Evolutionary conservation across 2,113 vertebrate species (phyloP).

Genomic region (Leucosticte australis): DNA sequence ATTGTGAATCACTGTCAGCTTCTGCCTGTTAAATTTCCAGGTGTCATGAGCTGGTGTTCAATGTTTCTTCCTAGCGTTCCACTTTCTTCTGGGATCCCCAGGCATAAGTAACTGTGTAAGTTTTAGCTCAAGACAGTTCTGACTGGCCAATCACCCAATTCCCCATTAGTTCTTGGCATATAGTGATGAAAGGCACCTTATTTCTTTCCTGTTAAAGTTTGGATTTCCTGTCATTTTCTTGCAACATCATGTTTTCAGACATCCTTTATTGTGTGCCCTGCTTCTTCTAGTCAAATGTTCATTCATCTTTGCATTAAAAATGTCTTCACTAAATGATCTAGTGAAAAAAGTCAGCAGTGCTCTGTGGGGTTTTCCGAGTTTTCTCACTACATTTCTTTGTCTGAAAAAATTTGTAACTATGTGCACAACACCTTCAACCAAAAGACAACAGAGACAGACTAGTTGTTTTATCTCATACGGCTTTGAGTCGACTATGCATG

Average conservation of each 20-base stretch:
- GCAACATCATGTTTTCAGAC: not conserved
- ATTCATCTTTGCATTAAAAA: not conserved
- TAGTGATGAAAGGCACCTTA: not conserved
- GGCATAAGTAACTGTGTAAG: not conserved
- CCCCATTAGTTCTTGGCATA: not conserved
- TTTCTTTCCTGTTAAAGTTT: not conserved
- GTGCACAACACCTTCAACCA: not conserved
- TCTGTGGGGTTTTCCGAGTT: not conserved
- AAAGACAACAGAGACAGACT: not conserved
- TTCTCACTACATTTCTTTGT: not conserved
- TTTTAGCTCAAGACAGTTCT: not conserved
- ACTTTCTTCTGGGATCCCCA: not conserved
- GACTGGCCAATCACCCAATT: not conserved
- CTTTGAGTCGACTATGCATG: not conserved
- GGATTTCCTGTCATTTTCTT: not conserved
- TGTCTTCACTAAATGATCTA: not conserved
- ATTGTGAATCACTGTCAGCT: not conserved
- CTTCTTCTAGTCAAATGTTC: not conserved
- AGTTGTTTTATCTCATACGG: not conserved
- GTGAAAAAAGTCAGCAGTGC: not conserved
- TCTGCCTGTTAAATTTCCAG: not conserved
- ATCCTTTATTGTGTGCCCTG: not conserved
- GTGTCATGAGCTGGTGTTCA: not conserved
- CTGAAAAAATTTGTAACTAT: not conserved
- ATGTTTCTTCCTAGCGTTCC: not conserved